Evolutionary conservation across 2,797 vertebrate genomes (phyloP).

Genomic region (Ctenosaura bakeri): DNA sequence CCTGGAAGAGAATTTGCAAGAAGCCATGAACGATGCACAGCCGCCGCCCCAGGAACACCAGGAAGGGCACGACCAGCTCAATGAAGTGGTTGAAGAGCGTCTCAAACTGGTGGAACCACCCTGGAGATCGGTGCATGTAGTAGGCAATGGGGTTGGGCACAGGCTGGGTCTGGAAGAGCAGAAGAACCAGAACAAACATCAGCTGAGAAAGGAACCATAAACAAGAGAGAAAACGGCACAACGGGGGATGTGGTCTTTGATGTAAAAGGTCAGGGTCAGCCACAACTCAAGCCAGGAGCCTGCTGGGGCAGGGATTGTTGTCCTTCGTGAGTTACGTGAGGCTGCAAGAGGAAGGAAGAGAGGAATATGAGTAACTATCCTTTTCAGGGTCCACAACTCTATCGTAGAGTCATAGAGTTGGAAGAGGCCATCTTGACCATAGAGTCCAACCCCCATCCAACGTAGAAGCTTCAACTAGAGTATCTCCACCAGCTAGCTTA

Average conservation of each 20-base stretch:
- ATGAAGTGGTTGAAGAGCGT: conserved; percentile 90
- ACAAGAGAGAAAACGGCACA: background rate
- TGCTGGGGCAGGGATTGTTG: background rate
- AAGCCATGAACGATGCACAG: conserved; percentile 86
- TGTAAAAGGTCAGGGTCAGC: background rate
- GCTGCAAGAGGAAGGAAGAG: background rate
- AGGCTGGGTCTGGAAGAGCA: conserved; percentile 88
- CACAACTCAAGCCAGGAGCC: background rate
- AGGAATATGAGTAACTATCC: no score
- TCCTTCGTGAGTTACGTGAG: background rate
- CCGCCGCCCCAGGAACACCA: conserved; percentile 88
- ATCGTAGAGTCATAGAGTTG: no score
- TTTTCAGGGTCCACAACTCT: no score
- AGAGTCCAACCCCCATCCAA: no score
- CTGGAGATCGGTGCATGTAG: conserved; percentile 90
- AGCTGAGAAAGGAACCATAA: background rate
- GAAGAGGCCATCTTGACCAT: no score
- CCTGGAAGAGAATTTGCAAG: conserved; percentile 95
- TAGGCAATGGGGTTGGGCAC: conserved; percentile 94
- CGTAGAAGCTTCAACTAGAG: no score
- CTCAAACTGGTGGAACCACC: conserved; percentile 93
- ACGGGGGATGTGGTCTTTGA: no score
- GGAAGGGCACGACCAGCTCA: conserved; percentile 91
- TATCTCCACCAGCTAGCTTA: no score
- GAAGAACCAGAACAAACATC: background rate